Evolutionary conservation across 2,113 vertebrate species (phyloP), one percentile per base, ranked within the genome.

Genomic region (Bufo bufo): DNA sequence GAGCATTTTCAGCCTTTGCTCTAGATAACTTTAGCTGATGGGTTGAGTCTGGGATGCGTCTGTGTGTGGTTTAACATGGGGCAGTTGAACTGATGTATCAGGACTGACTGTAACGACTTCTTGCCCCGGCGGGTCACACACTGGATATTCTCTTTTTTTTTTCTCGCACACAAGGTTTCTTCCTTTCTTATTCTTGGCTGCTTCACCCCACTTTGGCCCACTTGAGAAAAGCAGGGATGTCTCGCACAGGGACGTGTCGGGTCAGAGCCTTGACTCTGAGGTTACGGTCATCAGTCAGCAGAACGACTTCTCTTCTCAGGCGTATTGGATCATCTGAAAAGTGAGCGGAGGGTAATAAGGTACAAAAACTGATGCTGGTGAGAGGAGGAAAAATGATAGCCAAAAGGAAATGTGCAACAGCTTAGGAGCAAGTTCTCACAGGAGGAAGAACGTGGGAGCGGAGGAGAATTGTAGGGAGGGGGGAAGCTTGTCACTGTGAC

Each of bases 121-220:
- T 90, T 77, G 77, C 84, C 92, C 88, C 90, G 86, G 71, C 90
- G 43, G 3, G 86, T 90, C 83, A 74, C 52, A 90, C 90, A 90
- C 90, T 91, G 91, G 17, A 77, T 89, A 69, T 84, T 84, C 81
- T 82, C 63, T 87, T 23, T 77, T 85, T 63, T 50, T 87, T 86
- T 69, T 80, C 85, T 91, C 88, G 92, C 89, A 93, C 1, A 85
- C 89, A 85, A 79, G 82, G 90, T 90, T 89, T 92, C 92, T 90
- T 92, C 89, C 90, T 93, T 92, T 92, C 90, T 14, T 0, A 89
- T 89, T 49, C 4, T 54, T 50, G 61, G 88, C 81, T 82, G 59
- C 86, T 91, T 99, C 98, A 99, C 94, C 98, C 98, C 93, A 99
- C 98, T 95, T 99, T 98, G 91, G 98, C 97, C 98, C 98, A 99